phyloP scores from a whole-genome alignment of 2,113 vertebrate genomes.

The Philantomba maxwellii region DNA sequence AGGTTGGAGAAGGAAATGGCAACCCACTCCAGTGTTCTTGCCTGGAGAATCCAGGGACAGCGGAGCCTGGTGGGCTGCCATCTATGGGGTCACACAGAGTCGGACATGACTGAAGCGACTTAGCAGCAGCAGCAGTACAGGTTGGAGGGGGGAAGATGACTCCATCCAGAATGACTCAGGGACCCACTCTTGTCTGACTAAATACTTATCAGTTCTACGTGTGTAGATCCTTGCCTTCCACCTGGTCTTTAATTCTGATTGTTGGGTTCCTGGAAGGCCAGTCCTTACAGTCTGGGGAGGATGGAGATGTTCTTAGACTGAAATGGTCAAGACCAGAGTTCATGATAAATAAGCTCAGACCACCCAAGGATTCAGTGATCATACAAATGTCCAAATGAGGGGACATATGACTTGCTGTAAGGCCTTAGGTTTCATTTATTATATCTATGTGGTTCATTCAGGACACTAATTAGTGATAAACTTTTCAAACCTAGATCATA shows the following conservation, averaged over 20 bases:
- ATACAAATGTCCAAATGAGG: background rate
- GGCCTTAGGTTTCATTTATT: background rate
- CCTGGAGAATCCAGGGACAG: no score
- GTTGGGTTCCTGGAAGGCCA: background rate
- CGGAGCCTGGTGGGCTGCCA: fast-evolving
- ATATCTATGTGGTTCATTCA: background rate
- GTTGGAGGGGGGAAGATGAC: background rate
- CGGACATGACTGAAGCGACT: no score
- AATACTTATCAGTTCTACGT: background rate
- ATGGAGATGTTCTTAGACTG: background rate
- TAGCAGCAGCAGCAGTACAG: background rate
- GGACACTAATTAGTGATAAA: background rate
- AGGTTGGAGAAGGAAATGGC: background rate
- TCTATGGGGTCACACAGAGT: no score
- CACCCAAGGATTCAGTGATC: background rate
- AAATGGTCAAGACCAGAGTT: background rate
- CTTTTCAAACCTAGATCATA: background rate
- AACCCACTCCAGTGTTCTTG: no score
- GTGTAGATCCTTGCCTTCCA: background rate
- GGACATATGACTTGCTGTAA: background rate
- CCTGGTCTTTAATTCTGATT: background rate
- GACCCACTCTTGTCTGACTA: background rate
- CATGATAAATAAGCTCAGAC: background rate
- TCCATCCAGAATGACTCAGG: background rate
- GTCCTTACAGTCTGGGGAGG: background rate